A percentile compares a stretch with the other conserved stretches of the same genome.
phyloP scores from a whole-genome alignment of 1,140 invertebrate genomes.

The Eueides isabella region DNA sequence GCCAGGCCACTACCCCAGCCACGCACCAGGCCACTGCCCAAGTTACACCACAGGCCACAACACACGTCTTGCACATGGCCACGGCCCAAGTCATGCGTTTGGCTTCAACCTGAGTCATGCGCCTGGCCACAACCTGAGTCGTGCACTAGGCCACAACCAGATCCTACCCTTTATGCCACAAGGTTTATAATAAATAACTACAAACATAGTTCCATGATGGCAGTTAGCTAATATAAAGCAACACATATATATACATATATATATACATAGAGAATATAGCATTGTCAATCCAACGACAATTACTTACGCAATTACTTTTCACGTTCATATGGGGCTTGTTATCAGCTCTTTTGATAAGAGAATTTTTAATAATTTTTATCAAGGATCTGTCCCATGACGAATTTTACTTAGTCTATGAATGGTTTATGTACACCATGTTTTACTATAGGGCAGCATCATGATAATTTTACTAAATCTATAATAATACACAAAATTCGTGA shows the following conservation, averaged over 20 bases:
- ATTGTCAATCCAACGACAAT: background rate
- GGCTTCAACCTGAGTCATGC: background rate
- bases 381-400: background rate
- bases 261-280: background rate
- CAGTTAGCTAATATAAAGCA: background rate
- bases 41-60: constrained; percentile 45
- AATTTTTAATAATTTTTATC: background rate
- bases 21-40: background rate
- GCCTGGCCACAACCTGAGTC: background rate
- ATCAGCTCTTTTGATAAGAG: background rate
- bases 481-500: background rate
- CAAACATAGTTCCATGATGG: background rate
- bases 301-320: background rate
- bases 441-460: background rate
- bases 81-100: background rate
- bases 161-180: background rate
- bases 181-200: background rate
- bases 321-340: background rate
- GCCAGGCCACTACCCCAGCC: background rate
- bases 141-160: background rate
- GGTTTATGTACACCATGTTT: background rate
- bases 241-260: no score
- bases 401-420: background rate
- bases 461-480: background rate
- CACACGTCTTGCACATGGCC: constrained; percentile 78